Conservation (phyloP, 2,888 invertebrate genomes). For the Azorinus chamasolen region DNA sequence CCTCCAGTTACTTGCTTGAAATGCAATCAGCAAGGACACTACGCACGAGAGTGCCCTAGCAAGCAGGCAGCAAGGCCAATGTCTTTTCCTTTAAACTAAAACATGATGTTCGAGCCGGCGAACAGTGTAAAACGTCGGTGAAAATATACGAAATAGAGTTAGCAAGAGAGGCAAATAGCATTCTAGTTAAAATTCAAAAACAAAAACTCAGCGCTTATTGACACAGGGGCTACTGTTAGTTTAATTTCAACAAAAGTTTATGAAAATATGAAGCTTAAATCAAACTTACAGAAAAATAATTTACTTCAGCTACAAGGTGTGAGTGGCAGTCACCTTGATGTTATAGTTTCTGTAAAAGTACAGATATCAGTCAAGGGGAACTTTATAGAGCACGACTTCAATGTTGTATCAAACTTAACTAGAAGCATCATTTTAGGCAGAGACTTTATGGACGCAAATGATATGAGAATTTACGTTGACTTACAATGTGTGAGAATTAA, state of each 20-base stretch:
- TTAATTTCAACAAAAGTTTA: conserved; percentile 33
- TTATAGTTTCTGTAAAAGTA: conserved; percentile 22
- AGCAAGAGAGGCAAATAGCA: no score
- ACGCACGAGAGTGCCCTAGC: no score
- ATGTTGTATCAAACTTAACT: conserved; percentile 31
- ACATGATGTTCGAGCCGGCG: no score
- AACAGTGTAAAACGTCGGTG: no score
- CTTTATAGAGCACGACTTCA: conserved; percentile 20
- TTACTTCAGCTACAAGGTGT: conserved; percentile 26
- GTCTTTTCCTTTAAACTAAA: no score
- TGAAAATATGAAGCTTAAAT: conserved; percentile 27
- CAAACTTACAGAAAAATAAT: conserved; percentile 19
- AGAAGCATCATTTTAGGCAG: conserved; percentile 31
- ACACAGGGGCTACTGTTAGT: conserved; percentile 26
- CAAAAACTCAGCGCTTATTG: conserved; percentile 33
- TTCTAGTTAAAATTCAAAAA: conserved; percentile 7
- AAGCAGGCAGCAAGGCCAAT: no score
- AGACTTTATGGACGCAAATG: conserved; percentile 25
- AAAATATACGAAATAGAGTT: no score
- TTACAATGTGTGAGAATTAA: conserved; percentile 28
- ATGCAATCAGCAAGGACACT: no score
- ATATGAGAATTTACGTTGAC: conserved; percentile 36
- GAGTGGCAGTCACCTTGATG: conserved; percentile 9
- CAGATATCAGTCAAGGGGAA: conserved; percentile 33
- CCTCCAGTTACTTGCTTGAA: no score